These are phyloP conservation scores for Xenentodon cancila DNA, from an alignment of 2,797 vertebrate species.

Conservation along the genomic window DNA sequence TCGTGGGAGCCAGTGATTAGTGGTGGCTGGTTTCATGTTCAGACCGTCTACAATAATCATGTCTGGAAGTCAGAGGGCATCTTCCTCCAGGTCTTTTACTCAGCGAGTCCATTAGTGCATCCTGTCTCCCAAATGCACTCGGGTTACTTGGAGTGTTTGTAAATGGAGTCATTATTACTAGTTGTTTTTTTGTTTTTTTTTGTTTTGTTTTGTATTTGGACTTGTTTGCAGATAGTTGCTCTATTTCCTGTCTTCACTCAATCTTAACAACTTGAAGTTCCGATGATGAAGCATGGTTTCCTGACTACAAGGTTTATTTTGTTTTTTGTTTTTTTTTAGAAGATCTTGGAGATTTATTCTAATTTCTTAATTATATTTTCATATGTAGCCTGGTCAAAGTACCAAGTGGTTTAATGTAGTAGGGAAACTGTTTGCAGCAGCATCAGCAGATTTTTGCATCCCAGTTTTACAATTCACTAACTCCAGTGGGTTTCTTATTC, in stretches of 20 bases:
- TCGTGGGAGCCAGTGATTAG: slow-evolving; percentile 32
- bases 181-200: background rate
- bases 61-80: slow-evolving; percentile 43
- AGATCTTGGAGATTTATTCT: too few species aligned
- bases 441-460: slow-evolving; percentile 9
- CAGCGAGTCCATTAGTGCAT: slow-evolving; percentile 49
- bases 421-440: background rate
- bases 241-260: slow-evolving; percentile 24
- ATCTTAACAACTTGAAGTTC: slow-evolving; percentile 21
- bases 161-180: background rate
- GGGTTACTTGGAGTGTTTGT: slow-evolving; percentile 35
- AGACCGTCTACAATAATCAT: slow-evolving; percentile 40
- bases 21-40: slow-evolving; percentile 41
- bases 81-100: slow-evolving; percentile 48
- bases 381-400: background rate
- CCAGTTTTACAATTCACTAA: background rate
- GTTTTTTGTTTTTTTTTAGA: too few species aligned
- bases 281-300: slow-evolving; percentile 18
- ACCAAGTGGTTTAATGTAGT: background rate
- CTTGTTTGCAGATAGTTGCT: slow-evolving; percentile 27
- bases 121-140: slow-evolving; percentile 33
- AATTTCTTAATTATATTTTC: background rate
- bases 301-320: background rate
- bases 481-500: background rate
- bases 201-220: slow-evolving; percentile 18